Evolutionary conservation across 2,797 vertebrate genomes (phyloP), one percentile per base, ranked within the genome.

Genomic region (Lepilemur ruficaudatus): DNA sequence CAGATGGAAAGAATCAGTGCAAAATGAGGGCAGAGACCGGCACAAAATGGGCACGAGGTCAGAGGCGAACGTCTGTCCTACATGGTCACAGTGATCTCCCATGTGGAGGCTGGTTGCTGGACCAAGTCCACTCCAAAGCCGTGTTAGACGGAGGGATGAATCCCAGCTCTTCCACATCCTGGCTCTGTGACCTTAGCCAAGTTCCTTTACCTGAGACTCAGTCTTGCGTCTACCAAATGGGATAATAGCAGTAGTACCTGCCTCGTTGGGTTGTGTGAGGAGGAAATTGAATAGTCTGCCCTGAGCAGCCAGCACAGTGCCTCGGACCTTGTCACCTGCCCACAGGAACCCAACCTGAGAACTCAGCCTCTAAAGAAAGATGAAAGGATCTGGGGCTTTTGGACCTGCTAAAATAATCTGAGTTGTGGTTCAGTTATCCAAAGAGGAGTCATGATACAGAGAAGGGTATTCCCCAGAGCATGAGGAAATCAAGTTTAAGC

Each of bases 401-500:
- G 30, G 28, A 23, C 41, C 50, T 52, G 65, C 78, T n/a, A 43
- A 81, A 61, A 67, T 22, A 43, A 38, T 48, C 55, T 14, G 7
- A 63, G 61, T 8, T 57, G 11, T 15, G 22, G n/a, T 41, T 92
- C 86, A 87, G 6, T 88, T 75, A 61, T 38, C 43, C 43, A 22
- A 52, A 79, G 17, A 69, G 20, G 43, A 35, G 20, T 72, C 80
- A 78, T 30, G 59, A 46, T 63, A 75, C 50, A 52, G 43, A 91
- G 76, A 94, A 87, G 48, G 46, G 18, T 72, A 72, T 63, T 93
- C 30, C 25, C 63, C 82, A 57, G n/a, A 69, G 28, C 15, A 13
- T 38, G 61, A 96, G 86, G 80, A 81, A 93, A 96, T 82, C 11
- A 87, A 79, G 35, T 87, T 75, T 57, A 30, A 88, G 70, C 55